A percentile compares a stretch with the other conserved stretches of the same genome.
Conservation (phyloP, 2,888 invertebrate genomes). For the Amphipoea oculea region DNA sequence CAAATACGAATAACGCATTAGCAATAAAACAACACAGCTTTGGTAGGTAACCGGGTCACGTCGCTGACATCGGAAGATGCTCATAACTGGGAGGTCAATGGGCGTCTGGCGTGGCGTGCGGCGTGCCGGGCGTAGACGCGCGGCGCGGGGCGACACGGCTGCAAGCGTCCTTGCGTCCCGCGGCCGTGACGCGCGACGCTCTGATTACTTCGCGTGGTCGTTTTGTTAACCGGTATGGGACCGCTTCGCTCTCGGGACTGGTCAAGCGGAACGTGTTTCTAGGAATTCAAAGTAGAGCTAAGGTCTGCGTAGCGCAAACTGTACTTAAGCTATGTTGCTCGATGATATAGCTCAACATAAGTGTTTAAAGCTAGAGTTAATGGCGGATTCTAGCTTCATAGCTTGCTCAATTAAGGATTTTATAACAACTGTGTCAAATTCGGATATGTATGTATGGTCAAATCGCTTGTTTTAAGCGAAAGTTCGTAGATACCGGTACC, state of each 20-base stretch:
- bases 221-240: background rate
- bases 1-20: constrained; percentile 13
- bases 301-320: background rate
- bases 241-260: constrained; percentile 21
- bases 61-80: constrained; percentile 29
- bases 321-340: background rate
- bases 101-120: constrained; percentile 39
- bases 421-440: background rate
- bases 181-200: constrained; percentile 2
- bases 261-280: constrained; percentile 12
- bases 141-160: background rate
- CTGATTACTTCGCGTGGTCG: background rate
- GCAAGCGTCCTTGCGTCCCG: constrained; percentile 12
- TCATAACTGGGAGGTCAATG: constrained; percentile 49
- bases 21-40: constrained; percentile 36
- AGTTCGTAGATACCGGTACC: background rate
- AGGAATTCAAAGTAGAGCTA: constrained; percentile 1
- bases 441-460: too few relatives aligned
- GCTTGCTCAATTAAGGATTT: background rate
- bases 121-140: background rate
- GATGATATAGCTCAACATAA: background rate
- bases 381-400: too few relatives aligned
- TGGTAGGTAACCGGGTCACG: constrained; percentile 45
- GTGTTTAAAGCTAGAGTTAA: background rate
- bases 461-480: background rate